These are phyloP conservation scores for Prinia subflava DNA, from an alignment of 2,113 vertebrate genomes.

Conservation along the genomic window DNA sequence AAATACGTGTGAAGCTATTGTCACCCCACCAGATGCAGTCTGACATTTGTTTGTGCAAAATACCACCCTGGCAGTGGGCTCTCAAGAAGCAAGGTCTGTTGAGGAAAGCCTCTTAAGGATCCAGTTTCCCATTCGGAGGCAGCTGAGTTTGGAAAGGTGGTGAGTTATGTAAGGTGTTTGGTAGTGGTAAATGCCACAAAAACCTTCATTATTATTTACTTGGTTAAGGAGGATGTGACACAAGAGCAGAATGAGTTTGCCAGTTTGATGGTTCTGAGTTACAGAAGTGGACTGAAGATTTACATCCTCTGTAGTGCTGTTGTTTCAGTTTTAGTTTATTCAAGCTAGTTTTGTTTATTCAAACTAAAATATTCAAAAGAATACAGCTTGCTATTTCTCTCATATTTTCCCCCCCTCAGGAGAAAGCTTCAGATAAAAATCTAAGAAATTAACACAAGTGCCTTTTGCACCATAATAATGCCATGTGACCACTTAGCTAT, in stretches of 20 bases:
- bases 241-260: neutral
- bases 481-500: neutral
- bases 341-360: neutral
- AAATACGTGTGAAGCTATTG: neutral
- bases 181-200: neutral
- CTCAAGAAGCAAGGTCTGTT: neutral
- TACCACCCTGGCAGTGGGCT: neutral
- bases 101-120: neutral
- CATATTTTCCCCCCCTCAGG: too few relatives aligned
- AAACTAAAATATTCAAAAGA: neutral
- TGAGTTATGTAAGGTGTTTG: neutral
- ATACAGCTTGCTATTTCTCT: neutral
- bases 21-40: neutral
- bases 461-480: neutral
- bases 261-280: neutral
- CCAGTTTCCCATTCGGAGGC: neutral
- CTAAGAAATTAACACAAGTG: neutral
- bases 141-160: neutral
- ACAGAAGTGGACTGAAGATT: neutral
- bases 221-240: neutral
- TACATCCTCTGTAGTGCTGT: neutral
- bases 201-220: neutral
- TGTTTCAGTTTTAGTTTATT: neutral
- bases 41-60: neutral
- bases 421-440: neutral